Percentiles rank a stretch among this genome's conserved stretches.
phyloP scores from a whole-genome alignment of 2,113 vertebrate species.

The Macquaria ambigua region DNA sequence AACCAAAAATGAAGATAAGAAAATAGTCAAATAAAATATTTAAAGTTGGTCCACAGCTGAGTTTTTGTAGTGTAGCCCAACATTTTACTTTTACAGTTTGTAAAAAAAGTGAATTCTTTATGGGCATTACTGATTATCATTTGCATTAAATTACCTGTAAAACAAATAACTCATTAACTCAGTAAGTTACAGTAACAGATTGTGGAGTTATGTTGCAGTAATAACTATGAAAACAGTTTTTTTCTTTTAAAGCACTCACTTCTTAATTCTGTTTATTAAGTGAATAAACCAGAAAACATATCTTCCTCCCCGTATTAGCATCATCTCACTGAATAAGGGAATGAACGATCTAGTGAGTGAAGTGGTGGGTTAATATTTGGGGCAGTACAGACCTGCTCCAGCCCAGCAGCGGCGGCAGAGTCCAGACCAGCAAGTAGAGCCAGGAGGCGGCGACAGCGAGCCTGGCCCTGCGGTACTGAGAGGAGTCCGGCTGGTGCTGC shows the following conservation, averaged over 20 bases:
- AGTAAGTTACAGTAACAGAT: neutral
- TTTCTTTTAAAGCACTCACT: neutral
- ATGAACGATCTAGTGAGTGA: neutral
- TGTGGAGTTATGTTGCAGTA: neutral
- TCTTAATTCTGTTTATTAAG: neutral
- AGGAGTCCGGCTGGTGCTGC: conserved; percentile 19
- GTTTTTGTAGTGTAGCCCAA: no score
- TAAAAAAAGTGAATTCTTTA: neutral
- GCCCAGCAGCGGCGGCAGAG: conserved; percentile 66
- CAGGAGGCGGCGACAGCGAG: conserved; percentile 51
- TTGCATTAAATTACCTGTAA: no score
- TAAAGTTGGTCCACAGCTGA: no score
- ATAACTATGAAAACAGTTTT: no score
- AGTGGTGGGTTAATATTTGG: neutral
- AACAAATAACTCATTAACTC: neutral
- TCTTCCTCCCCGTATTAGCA: neutral
- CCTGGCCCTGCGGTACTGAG: conserved; percentile 58
- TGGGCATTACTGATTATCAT: no score
- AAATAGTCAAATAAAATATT: no score
- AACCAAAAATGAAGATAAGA: no score
- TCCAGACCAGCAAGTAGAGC: conserved; percentile 72
- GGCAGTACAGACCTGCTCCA: conserved; percentile 70
- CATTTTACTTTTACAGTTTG: neutral
- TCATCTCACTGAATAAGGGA: neutral
- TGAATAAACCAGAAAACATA: neutral